Percentiles rank a stretch among this genome's conserved stretches.
Evolutionary conservation across 2,888 invertebrate genomes (phyloP).

Genomic region (Xiphydria camelus): DNA sequence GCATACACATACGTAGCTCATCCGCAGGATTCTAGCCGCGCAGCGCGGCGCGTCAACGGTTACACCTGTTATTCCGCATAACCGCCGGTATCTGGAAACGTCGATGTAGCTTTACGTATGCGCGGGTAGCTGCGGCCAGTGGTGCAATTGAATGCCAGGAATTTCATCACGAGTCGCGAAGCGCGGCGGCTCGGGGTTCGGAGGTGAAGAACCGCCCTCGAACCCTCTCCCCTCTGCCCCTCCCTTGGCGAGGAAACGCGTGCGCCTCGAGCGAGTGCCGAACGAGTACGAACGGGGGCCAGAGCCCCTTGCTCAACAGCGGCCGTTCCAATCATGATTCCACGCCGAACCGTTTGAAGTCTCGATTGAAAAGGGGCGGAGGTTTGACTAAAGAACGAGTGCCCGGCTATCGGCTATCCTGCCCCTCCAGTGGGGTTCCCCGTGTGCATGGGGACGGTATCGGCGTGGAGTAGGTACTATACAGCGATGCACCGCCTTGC

Average conservation of each 20-base stretch:
- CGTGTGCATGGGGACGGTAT: too few species aligned
- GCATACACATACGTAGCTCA: too few species aligned
- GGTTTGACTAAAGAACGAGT: constrained; percentile 58
- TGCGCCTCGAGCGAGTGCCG: constrained; percentile 26
- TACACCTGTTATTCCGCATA: too few species aligned
- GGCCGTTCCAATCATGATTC: constrained; percentile 59
- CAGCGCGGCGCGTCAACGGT: too few species aligned
- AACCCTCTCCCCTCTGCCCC: constrained; percentile 34
- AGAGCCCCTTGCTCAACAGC: constrained; percentile 55
- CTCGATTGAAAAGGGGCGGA: constrained; percentile 58
- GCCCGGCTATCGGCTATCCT: constrained; percentile 49
- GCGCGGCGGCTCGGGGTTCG: constrained; percentile 51
- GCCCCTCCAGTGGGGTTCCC: constrained; percentile 4
- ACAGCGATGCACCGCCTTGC: too few species aligned
- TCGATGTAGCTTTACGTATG: too few species aligned
- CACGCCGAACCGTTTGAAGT: constrained; percentile 57
- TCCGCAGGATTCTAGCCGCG: too few species aligned
- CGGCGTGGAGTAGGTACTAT: too few species aligned
- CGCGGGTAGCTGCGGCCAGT: constrained; percentile 47
- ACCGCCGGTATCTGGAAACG: too few species aligned
- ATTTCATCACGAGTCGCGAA: constrained; percentile 60
- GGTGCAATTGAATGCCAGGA: constrained; percentile 58
- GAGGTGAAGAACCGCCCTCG: constrained; percentile 35
- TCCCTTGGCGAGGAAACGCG: too few species aligned
- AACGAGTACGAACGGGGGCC: constrained; percentile 37